Conservation (phyloP, 2,113 vertebrate genomes). For the Tragelaphus buxtoni region DNA sequence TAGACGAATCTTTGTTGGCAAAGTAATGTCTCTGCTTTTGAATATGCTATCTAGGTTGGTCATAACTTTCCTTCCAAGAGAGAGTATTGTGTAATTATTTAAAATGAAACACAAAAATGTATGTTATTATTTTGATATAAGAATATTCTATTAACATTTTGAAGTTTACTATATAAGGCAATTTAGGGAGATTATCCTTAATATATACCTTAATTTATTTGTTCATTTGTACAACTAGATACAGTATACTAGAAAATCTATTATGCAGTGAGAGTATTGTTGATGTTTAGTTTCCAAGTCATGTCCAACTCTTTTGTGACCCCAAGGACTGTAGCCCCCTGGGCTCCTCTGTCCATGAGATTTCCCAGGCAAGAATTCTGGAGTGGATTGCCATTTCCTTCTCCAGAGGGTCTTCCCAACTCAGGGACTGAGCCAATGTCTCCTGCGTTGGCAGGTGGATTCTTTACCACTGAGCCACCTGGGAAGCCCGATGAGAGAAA, state of each 20-base stretch:
- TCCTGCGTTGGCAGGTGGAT: background rate
- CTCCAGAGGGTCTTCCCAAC: background rate
- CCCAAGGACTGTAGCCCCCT: fast-evolving
- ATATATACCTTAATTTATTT: background rate
- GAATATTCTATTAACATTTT: background rate
- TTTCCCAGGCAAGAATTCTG: background rate
- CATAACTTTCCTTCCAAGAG: too few relatives aligned
- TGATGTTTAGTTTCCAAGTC: background rate
- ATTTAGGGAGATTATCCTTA: background rate
- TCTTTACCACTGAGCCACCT: background rate
- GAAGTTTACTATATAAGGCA: background rate
- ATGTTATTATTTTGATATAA: background rate
- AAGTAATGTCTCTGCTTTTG: too few relatives aligned
- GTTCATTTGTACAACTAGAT: background rate
- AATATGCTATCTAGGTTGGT: too few relatives aligned
- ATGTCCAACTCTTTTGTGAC: background rate
- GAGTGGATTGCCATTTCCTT: background rate
- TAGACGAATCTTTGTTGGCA: too few relatives aligned
- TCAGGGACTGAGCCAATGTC: background rate
- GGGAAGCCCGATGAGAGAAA: background rate
- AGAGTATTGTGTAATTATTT: background rate
- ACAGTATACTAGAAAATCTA: background rate
- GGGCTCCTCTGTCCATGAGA: background rate
- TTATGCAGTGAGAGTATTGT: background rate
- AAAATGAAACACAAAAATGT: background rate